Evolutionary conservation across 2,797 vertebrate species (phyloP).

Genomic region (Epinephelus awoara): DNA sequence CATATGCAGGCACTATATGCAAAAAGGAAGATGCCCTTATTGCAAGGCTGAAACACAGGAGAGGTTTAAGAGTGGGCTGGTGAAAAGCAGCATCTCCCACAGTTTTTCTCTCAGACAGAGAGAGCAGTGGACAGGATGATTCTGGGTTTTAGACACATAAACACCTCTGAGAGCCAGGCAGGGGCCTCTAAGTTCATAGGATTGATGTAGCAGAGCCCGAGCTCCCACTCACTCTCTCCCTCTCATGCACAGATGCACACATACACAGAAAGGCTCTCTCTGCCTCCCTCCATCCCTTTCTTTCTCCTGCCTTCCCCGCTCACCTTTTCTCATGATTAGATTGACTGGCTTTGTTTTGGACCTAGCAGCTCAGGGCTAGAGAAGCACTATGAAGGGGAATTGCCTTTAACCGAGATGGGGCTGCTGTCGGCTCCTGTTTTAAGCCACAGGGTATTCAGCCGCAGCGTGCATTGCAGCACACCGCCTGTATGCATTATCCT

Average conservation of each 20-base stretch:
- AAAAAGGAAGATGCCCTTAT: constrained; percentile 13
- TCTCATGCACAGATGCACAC: constrained; percentile 21
- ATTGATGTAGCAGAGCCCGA: constrained; percentile 72
- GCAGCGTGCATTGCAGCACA: constrained; percentile 31
- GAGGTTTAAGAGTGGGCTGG: constrained; percentile 27
- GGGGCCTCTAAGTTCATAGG: constrained; percentile 67
- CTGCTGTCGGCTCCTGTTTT: constrained; percentile 67
- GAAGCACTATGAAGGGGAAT: constrained; percentile 71
- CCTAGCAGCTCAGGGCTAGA: constrained; percentile 62
- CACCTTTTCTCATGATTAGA: constrained; percentile 75
- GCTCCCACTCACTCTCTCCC: constrained; percentile 47
- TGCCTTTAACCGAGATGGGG: constrained; percentile 77
- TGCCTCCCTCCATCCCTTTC: constrained; percentile 32
- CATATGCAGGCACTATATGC: neutral
- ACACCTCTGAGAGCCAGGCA: constrained; percentile 67
- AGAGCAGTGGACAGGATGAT: constrained; percentile 55
- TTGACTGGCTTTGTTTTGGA: constrained; percentile 80
- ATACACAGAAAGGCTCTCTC: constrained; percentile 38
- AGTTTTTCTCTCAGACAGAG: constrained; percentile 37
- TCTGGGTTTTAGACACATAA: constrained; percentile 71
- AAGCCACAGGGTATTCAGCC: constrained; percentile 57
- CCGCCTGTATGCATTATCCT: constrained; percentile 38
- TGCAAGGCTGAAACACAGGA: neutral
- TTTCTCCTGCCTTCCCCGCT: constrained; percentile 46
- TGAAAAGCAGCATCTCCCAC: constrained; percentile 31